phyloP scores from a whole-genome alignment of 2,888 invertebrate genomes.

The Autographa pulchrina region DNA sequence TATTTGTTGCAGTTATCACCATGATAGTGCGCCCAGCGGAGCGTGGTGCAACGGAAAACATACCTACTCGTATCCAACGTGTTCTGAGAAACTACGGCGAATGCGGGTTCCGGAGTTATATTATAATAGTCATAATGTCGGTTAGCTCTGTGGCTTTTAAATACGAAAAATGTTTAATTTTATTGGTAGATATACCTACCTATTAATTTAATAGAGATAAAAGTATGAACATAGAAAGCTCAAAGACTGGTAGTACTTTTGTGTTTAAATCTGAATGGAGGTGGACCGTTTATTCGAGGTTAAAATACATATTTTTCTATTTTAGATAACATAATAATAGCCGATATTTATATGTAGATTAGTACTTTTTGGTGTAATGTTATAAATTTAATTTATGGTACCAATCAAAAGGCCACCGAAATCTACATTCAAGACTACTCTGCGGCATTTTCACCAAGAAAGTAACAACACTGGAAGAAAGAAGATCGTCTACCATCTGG shows the following conservation, averaged over 20 bases:
- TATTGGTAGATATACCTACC: background rate
- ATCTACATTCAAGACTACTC: background rate
- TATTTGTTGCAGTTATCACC: constrained; percentile 55
- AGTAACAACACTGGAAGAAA: background rate
- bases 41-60: constrained; percentile 44
- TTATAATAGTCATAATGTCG: constrained; percentile 8
- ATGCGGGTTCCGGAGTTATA: constrained; percentile 45
- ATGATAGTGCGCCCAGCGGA: constrained; percentile 51
- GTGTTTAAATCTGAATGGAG: too few relatives aligned
- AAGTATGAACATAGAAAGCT: too few relatives aligned
- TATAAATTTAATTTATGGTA: too few relatives aligned
- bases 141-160: background rate
- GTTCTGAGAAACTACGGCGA: constrained; percentile 28
- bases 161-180: background rate
- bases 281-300: too few relatives aligned
- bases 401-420: too few relatives aligned
- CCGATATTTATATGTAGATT: too few relatives aligned
- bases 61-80: background rate
- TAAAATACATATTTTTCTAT: too few relatives aligned
- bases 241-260: too few relatives aligned
- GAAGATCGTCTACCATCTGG: constrained; percentile 16
- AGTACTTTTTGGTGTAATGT: too few relatives aligned
- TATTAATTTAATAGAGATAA: background rate
- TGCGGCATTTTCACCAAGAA: background rate
- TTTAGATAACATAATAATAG: too few relatives aligned